phyloP scores from a whole-genome alignment of 2,888 invertebrate species.

The Drosophila hamatofila region DNA sequence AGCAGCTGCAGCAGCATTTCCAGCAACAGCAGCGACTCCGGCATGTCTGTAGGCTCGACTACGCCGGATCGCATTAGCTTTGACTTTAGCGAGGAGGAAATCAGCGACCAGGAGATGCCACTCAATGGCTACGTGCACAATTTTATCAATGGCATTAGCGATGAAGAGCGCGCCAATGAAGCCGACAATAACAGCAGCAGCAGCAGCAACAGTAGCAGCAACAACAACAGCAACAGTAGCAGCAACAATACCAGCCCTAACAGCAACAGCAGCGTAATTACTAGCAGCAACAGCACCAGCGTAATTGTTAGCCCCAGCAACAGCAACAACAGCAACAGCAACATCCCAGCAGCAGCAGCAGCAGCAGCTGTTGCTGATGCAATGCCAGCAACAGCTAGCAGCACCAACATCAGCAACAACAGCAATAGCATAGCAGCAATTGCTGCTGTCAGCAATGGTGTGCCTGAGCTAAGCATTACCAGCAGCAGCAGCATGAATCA shows the following conservation, averaged over 20 bases:
- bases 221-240: neutral
- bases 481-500: neutral
- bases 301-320: slow-evolving; percentile 5
- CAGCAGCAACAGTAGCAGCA: slow-evolving; percentile 3
- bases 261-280: neutral
- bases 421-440: neutral
- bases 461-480: slow-evolving; percentile 1
- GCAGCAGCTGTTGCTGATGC: slow-evolving; percentile 29
- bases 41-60: slow-evolving; percentile 47
- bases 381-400: slow-evolving; percentile 14
- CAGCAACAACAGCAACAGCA: slow-evolving; percentile 12
- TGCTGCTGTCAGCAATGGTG: slow-evolving; percentile 18
- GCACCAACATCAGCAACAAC: slow-evolving; percentile 37
- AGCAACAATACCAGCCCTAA: neutral
- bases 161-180: slow-evolving; percentile 75
- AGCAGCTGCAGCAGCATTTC: slow-evolving; percentile 6
- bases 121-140: slow-evolving; percentile 84
- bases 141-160: slow-evolving; percentile 84
- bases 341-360: slow-evolving; percentile 12
- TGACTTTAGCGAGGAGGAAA: slow-evolving; percentile 83
- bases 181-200: slow-evolving; percentile 35
- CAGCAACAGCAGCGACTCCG: slow-evolving; percentile 48
- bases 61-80: slow-evolving; percentile 77
- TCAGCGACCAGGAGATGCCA: slow-evolving; percentile 78
- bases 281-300: neutral